Conservation (phyloP, 1,140 invertebrate genomes). For the Lordiphosa collinella region DNA sequence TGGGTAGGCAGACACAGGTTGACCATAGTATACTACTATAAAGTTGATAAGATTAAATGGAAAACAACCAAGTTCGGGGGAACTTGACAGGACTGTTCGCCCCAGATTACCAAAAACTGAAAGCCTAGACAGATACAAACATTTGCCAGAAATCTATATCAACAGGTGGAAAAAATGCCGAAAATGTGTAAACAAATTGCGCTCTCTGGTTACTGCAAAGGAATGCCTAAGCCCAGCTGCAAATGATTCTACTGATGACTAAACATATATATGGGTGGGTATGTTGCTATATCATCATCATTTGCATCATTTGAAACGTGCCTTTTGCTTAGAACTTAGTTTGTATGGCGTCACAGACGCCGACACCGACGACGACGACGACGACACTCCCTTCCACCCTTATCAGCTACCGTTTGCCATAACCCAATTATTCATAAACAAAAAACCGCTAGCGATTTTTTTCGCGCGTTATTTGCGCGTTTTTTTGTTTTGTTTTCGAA, state of each 20-base stretch:
- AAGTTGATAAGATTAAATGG: constrained; percentile 25
- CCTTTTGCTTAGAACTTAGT: constrained; percentile 17
- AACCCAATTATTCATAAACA: constrained; percentile 7
- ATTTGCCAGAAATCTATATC: neutral
- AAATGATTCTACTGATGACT: constrained; percentile 20
- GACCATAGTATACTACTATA: constrained; percentile 9
- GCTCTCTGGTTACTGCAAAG: neutral
- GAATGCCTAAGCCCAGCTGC: constrained; percentile 11
- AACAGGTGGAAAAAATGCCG: constrained; percentile 1
- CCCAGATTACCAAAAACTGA: no score
- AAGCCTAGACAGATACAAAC: constrained; percentile 13
- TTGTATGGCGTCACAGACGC: constrained; percentile 3
- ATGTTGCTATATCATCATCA: constrained; percentile 4
- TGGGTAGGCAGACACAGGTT: constrained; percentile 9
- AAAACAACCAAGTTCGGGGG: no score
- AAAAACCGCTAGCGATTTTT: constrained; percentile 1
- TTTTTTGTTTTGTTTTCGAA: constrained; percentile 8
- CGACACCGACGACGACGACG: constrained; percentile 6
- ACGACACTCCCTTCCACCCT: neutral
- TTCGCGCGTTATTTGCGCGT: neutral
- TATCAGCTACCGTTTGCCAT: neutral
- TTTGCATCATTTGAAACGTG: constrained; percentile 40
- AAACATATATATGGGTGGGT: constrained; percentile 21
- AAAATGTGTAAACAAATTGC: constrained; percentile 3
- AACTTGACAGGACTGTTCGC: no score